Percentiles rank a stretch among this genome's conserved stretches.
Conservation (phyloP, 2,888 invertebrate species). For the Gymnocheta viridis region DNA sequence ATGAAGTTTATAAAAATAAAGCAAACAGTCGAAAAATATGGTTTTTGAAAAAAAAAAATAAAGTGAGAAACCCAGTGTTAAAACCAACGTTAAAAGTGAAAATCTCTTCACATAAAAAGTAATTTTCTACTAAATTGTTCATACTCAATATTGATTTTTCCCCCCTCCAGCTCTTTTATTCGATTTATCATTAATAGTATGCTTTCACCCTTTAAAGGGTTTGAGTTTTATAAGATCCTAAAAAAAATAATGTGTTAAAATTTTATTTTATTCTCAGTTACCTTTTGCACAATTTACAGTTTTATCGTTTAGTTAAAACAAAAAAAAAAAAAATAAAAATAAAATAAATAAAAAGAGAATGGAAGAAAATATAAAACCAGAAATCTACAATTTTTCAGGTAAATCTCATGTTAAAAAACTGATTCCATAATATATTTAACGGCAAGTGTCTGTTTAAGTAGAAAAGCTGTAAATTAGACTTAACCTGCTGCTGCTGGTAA, state of each 20-base stretch:
- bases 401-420: conserved; percentile 41
- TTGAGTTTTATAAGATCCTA: neutral
- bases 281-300: conserved; percentile 37
- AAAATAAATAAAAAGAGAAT: conserved; percentile 5
- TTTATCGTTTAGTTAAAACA: conserved; percentile 35
- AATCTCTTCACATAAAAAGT: neutral
- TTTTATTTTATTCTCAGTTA: conserved; percentile 30
- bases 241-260: conserved; percentile 21
- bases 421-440: conserved; percentile 47
- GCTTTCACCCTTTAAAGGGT: conserved; percentile 32
- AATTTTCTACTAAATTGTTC: neutral
- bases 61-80: conserved; percentile 33
- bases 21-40: neutral
- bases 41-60: neutral
- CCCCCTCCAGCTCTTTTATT: neutral
- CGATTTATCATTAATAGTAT: conserved; percentile 36
- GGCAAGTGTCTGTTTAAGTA: conserved; percentile 60
- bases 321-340: neutral
- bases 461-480: conserved; percentile 71
- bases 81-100: conserved; percentile 53
- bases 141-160: conserved; percentile 49
- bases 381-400: conserved; percentile 44
- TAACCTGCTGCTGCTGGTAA: conserved; percentile 54
- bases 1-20: neutral
- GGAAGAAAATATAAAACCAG: conserved; percentile 8